phyloP scores from a whole-genome alignment of 2,888 invertebrate genomes.

The Mystacides longicornis region DNA sequence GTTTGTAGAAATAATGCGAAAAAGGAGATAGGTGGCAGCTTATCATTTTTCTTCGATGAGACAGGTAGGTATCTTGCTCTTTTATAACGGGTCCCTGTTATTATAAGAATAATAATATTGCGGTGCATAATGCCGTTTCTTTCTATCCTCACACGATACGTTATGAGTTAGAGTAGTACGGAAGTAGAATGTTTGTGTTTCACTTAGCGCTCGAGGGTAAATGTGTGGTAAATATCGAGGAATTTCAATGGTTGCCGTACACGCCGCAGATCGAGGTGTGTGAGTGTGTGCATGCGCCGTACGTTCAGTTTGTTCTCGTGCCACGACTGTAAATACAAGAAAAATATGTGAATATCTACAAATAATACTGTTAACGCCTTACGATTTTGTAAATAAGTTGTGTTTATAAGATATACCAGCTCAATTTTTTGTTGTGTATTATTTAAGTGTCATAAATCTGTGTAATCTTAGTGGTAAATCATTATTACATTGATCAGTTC shows the following conservation, averaged over 20 bases:
- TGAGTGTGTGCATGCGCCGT: not conserved
- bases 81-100: not conserved
- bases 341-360: not conserved
- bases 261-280: constrained; percentile 21
- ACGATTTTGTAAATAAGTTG: too few species aligned
- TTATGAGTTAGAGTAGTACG: constrained; percentile 8
- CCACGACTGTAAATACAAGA: constrained; percentile 19
- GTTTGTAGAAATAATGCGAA: not conserved
- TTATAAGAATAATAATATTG: not conserved
- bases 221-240: constrained; percentile 26
- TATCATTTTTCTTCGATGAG: too few species aligned
- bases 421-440: too few species aligned
- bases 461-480: too few species aligned
- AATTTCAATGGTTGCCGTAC: constrained; percentile 24
- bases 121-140: not conserved
- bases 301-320: too few species aligned
- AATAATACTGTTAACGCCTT: constrained; percentile 6
- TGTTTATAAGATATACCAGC: too few species aligned
- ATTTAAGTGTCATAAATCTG: too few species aligned
- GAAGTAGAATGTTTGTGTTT: not conserved
- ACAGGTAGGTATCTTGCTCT: not conserved
- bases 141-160: not conserved
- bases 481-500: too few species aligned
- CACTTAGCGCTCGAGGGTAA: constrained; percentile 8
- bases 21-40: not conserved